Conservation (phyloP, 2,797 vertebrate species). For the Salarias fasciatus region DNA sequence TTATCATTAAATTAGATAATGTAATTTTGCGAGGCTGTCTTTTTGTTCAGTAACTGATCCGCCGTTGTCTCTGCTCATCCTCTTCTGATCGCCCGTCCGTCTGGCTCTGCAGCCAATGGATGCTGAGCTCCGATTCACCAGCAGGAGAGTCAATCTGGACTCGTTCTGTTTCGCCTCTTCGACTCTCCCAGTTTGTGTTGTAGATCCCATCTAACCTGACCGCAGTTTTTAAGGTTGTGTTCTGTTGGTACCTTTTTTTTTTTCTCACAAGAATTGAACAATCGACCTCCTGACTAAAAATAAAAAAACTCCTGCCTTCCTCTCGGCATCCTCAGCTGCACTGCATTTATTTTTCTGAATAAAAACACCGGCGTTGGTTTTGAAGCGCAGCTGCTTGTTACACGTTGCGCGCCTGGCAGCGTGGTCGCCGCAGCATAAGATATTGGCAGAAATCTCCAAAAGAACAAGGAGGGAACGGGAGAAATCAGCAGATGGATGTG, state of each 20-base stretch:
- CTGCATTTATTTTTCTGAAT: neutral
- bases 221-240: conserved; percentile 1
- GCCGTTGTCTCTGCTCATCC: too few relatives aligned
- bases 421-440: too few relatives aligned
- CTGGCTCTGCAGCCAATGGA: conserved; percentile 24
- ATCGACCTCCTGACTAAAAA: conserved; percentile 4
- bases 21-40: too few relatives aligned
- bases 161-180: conserved; percentile 30
- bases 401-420: conserved; percentile 30
- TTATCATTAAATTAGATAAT: too few relatives aligned
- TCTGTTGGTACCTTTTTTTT: conserved; percentile 9
- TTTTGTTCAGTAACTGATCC: too few relatives aligned
- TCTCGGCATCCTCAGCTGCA: conserved; percentile 11
- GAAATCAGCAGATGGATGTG: conserved; percentile 75
- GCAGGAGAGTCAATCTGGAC: conserved; percentile 53
- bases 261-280: too few relatives aligned
- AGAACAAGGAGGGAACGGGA: conserved; percentile 59
- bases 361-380: conserved; percentile 16
- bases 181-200: conserved; percentile 30
- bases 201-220: conserved; percentile 12
- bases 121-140: conserved; percentile 42
- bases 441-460: conserved; percentile 50
- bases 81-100: conserved; percentile 8
- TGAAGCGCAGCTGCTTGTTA: conserved; percentile 39
- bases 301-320: conserved; percentile 17